A percentile compares a stretch with the other conserved stretches of the same genome.
phyloP scores from a whole-genome alignment of 1,140 invertebrate species.

The Heterodera schachtii region DNA sequence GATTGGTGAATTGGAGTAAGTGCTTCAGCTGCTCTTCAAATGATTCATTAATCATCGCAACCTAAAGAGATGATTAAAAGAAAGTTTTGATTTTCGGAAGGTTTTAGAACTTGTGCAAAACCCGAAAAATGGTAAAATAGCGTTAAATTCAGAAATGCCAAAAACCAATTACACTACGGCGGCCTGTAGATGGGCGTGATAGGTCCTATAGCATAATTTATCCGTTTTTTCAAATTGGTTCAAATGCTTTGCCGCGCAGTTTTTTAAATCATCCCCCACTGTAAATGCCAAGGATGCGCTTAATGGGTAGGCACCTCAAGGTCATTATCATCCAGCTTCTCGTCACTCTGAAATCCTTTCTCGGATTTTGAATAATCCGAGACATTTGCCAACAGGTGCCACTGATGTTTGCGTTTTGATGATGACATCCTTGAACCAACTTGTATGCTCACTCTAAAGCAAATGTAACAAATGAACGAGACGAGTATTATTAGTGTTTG shows the following conservation, averaged over 20 bases:
- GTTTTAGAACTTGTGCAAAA: too few relatives aligned
- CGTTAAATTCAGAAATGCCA: too few relatives aligned
- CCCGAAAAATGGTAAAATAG: too few relatives aligned
- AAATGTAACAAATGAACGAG: not conserved
- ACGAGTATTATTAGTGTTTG: not conserved
- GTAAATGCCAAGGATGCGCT: too few relatives aligned
- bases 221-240: too few relatives aligned
- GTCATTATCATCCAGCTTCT: constrained; percentile 33
- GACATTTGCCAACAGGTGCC: not conserved
- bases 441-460: not conserved
- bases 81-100: too few relatives aligned
- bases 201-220: too few relatives aligned
- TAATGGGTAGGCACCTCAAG: constrained; percentile 24
- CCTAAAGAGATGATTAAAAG: constrained; percentile 6
- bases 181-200: too few relatives aligned
- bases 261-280: too few relatives aligned
- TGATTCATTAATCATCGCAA: constrained; percentile 43
- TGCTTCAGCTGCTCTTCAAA: constrained; percentile 44
- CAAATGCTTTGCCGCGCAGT: too few relatives aligned
- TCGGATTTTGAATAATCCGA: constrained; percentile 14
- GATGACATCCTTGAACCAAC: not conserved
- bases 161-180: too few relatives aligned
- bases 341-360: constrained; percentile 13
- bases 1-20: constrained; percentile 8
- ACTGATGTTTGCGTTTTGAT: not conserved